phyloP scores from a whole-genome alignment of 2,797 vertebrate species.

The Tarsius wallacei region DNA sequence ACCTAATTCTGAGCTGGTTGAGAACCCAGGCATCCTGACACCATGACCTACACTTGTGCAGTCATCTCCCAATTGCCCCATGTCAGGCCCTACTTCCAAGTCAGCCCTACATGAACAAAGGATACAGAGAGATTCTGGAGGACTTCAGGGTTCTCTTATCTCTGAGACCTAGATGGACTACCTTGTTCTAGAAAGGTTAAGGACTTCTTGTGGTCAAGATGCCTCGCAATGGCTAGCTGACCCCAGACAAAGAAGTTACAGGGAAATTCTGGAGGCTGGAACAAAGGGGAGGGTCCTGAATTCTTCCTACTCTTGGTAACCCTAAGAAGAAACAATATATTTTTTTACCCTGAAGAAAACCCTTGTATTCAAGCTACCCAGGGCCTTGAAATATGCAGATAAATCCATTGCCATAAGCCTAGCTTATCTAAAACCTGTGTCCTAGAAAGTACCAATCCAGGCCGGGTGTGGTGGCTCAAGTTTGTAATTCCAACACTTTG shows the following conservation, averaged over 20 bases:
- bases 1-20: constrained; percentile 21
- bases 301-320: constrained; percentile 56
- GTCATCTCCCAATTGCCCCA: neutral
- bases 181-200: constrained; percentile 62
- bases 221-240: constrained; percentile 28
- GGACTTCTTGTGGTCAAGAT: constrained; percentile 25
- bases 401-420: constrained; percentile 7
- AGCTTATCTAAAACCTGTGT: constrained; percentile 59
- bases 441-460: constrained; percentile 23
- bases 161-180: constrained; percentile 35
- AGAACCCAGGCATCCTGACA: constrained; percentile 34
- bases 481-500: no score
- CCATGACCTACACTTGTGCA: neutral
- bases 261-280: neutral
- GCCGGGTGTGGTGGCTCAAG: neutral
- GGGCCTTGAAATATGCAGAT: constrained; percentile 49
- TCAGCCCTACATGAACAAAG: neutral
- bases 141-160: constrained; percentile 34
- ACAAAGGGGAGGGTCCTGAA: constrained; percentile 31
- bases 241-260: constrained; percentile 43
- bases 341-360: constrained; percentile 35
- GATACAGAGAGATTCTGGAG: constrained; percentile 15
- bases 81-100: constrained; percentile 6
- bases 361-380: constrained; percentile 17
- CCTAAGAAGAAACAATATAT: constrained; percentile 41